Percentiles rank a stretch among this genome's conserved stretches.
phyloP scores from a whole-genome alignment of 2,797 vertebrate genomes.

The Coilia nasus region DNA sequence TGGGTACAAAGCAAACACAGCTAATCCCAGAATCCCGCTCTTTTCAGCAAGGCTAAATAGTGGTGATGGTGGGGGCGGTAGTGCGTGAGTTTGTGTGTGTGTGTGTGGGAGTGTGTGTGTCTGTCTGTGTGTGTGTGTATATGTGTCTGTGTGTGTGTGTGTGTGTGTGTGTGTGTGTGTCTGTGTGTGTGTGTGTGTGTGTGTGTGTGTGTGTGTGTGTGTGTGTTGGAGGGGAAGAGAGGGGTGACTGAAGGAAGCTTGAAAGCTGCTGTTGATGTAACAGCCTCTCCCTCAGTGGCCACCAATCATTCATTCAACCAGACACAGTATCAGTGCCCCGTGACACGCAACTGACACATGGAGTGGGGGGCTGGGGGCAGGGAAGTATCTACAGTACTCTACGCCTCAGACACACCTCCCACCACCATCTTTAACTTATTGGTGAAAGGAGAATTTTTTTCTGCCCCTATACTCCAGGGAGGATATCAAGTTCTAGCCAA shows the following conservation, averaged over 20 bases:
- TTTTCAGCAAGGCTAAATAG: constrained; percentile 5
- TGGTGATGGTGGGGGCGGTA: neutral
- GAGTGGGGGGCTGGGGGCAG: too few species aligned
- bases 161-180: too few species aligned
- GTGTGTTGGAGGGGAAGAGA: neutral
- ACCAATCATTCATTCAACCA: constrained; percentile 12
- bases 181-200: too few species aligned
- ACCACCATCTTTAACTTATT: neutral
- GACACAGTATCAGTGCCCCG: neutral
- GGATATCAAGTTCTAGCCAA: too few species aligned
- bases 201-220: too few species aligned
- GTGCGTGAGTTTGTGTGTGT: neutral
- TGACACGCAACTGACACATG: neutral
- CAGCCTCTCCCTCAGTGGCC: constrained; percentile 5
- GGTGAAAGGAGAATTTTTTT: too few species aligned
- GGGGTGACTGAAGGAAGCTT: neutral
- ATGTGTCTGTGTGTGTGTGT: too few species aligned
- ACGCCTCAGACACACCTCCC: neutral
- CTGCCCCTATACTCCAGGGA: too few species aligned
- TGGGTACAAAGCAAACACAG: constrained; percentile 31
- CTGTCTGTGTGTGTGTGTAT: neutral
- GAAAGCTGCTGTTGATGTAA: neutral
- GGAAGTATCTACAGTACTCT: neutral
- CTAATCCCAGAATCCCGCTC: constrained; percentile 3
- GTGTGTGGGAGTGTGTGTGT: too few species aligned